A percentile compares a stretch with the other conserved stretches of the same genome.
Evolutionary conservation across 2,113 vertebrate genomes (phyloP).

Genomic region (Calidris pygmaea): DNA sequence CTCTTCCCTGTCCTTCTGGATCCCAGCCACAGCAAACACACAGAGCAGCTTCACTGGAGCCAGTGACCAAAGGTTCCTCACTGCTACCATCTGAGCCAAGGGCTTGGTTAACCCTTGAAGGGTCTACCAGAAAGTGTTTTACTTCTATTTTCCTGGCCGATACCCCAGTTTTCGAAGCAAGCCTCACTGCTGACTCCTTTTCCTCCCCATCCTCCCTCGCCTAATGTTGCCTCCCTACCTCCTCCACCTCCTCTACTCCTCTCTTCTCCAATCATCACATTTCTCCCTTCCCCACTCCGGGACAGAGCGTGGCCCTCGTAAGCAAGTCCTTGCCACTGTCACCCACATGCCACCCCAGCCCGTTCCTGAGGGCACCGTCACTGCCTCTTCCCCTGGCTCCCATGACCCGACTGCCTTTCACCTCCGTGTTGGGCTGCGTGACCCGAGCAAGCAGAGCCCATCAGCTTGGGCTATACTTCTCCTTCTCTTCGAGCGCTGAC

Average conservation of each 20-base stretch:
- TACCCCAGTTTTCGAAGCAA: neutral
- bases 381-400: accelerated
- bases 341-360: neutral
- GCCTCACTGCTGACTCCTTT: neutral
- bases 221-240: neutral
- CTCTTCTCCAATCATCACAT: neutral
- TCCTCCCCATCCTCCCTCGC: neutral
- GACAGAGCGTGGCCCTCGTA: neutral
- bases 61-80: neutral
- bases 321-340: neutral
- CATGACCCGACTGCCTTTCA: neutral
- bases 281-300: neutral
- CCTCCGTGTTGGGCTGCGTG: accelerated
- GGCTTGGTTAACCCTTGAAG: neutral
- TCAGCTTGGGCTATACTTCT: neutral
- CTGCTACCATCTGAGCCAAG: neutral
- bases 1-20: neutral
- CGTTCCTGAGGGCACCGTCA: neutral
- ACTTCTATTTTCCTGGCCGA: neutral
- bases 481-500: neutral
- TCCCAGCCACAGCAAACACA: constrained; percentile 18
- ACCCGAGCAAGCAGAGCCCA: neutral
- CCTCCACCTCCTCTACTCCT: neutral
- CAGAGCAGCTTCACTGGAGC: neutral
- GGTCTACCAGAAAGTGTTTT: neutral